These are phyloP conservation scores for Helostoma temminkii DNA, from an alignment of 2,797 vertebrate species.

Conservation along the genomic window DNA sequence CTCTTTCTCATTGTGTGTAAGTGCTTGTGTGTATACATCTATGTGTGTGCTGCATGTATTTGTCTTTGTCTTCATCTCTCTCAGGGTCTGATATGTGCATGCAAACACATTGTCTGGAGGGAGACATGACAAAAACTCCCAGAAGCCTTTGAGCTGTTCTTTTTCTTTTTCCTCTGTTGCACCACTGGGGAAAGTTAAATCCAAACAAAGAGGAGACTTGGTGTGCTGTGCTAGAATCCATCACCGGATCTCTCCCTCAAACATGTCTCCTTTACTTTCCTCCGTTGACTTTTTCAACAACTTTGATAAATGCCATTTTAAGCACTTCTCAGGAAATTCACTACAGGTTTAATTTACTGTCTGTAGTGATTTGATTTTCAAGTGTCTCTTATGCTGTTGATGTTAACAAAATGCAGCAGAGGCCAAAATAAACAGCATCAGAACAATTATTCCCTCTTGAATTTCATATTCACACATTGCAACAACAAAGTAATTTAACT, in stretches of 20 bases:
- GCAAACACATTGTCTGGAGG: conserved; percentile 86
- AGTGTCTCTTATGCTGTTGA: conserved; percentile 55
- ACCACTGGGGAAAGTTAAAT: conserved; percentile 83
- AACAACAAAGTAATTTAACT: conserved; percentile 51
- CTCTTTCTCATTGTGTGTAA: conserved; percentile 59
- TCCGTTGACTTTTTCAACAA: conserved; percentile 76
- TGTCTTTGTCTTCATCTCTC: conserved; percentile 82
- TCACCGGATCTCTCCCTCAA: conserved; percentile 78
- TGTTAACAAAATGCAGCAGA: conserved; percentile 63
- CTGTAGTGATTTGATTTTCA: conserved; percentile 62
- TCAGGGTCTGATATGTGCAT: conserved; percentile 85
- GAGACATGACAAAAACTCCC: conserved; percentile 88
- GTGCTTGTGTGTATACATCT: conserved; percentile 59
- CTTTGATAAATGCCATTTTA: conserved; percentile 73
- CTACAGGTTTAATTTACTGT: conserved; percentile 66
- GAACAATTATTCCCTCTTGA: conserved; percentile 56
- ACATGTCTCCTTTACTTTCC: conserved; percentile 76
- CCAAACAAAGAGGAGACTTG: conserved; percentile 85
- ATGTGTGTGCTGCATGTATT: conserved; percentile 75
- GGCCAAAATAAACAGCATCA: conserved; percentile 64
- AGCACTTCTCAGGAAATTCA: conserved; percentile 62
- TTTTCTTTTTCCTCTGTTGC: conserved; percentile 79
- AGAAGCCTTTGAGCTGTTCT: conserved; percentile 84
- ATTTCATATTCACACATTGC: conserved; percentile 40
- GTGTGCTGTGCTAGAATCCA: conserved; percentile 72